Evolutionary conservation across 2,113 vertebrate species (phyloP).

Genomic region (Stictonetta naevosa): DNA sequence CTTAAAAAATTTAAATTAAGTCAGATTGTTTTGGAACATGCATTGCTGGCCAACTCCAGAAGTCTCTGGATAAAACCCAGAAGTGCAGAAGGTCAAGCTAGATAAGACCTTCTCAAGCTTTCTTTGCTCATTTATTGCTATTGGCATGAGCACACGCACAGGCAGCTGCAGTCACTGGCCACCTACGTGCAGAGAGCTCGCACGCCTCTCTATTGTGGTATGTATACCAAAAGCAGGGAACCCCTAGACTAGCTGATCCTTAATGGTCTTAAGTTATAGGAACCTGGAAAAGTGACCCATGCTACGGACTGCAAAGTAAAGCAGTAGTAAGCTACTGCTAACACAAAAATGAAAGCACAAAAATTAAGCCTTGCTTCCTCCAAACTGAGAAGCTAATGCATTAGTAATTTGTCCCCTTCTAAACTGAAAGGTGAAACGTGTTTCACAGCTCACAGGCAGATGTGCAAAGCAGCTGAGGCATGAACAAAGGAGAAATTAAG

Average conservation of each 20-base stretch:
- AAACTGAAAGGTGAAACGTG: background rate
- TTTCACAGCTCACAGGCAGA: slow-evolving; percentile 1
- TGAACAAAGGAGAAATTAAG: background rate
- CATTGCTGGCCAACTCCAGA: background rate
- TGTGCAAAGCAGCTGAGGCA: slow-evolving; percentile 7
- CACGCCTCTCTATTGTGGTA: background rate
- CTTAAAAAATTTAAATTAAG: background rate
- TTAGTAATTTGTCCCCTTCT: background rate
- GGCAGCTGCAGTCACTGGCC: slow-evolving; percentile 10
- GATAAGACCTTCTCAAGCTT: slow-evolving; percentile 39
- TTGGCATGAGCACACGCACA: background rate
- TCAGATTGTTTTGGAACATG: background rate
- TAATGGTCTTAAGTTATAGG: background rate
- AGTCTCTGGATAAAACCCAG: slow-evolving; percentile 30
- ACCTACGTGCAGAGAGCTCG: background rate
- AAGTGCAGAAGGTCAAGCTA: slow-evolving; percentile 37
- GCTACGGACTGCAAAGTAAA: background rate
- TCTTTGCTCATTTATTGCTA: slow-evolving; percentile 48
- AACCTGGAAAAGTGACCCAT: background rate
- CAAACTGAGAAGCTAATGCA: background rate
- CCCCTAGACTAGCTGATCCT: background rate
- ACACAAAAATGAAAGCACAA: background rate
- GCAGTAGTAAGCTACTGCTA: background rate
- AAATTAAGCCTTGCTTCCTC: background rate
- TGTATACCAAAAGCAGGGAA: background rate